These are phyloP conservation scores for Thysanoteuthis rhombus DNA, from an alignment of 2,888 invertebrate genomes.

Conservation along the genomic window DNA sequence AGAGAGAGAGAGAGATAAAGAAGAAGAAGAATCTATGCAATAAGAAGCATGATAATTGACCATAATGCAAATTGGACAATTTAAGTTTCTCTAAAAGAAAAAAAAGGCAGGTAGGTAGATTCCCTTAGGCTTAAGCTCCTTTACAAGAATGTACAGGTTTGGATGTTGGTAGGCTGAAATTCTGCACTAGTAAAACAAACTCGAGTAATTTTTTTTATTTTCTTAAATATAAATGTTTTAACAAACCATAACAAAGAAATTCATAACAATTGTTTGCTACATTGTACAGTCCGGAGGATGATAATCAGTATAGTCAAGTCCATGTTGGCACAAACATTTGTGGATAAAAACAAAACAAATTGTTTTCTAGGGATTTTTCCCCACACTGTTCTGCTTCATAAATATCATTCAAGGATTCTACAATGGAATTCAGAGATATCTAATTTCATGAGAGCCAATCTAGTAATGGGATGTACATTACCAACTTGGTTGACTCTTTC, in stretches of 20 bases:
- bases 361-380: background rate
- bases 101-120: background rate
- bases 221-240: background rate
- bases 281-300: slow-evolving; percentile 12
- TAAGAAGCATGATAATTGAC: no score
- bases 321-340: background rate
- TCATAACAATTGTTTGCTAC: background rate
- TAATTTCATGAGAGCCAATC: background rate
- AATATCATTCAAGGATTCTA: background rate
- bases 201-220: background rate
- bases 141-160: background rate
- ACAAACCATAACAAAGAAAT: background rate
- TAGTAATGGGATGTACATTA: background rate
- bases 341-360: background rate
- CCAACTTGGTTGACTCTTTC: background rate
- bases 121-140: background rate
- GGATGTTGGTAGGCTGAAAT: background rate
- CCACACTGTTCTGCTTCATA: background rate
- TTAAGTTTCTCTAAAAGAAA: background rate
- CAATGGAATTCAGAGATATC: background rate
- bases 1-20: background rate
- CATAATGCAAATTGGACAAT: no score
- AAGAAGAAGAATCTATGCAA: background rate
- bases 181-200: background rate
- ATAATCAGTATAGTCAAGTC: background rate